Base-by-base conservation (phyloP, 2,797 vertebrate genomes). In the Coracias cyanogaster region DNA sequence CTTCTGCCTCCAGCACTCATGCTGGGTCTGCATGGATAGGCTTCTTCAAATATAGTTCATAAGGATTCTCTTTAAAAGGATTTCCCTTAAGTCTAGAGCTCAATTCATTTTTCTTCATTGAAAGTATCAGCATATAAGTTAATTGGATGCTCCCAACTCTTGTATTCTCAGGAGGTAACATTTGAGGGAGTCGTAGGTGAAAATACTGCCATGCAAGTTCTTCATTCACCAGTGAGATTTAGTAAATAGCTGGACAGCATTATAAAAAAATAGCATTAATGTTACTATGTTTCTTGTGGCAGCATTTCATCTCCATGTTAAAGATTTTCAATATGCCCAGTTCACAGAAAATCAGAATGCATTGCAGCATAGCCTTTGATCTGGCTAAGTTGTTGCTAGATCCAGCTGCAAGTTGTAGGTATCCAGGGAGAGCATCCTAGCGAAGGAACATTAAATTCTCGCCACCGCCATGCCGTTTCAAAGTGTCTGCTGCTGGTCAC, bases 21-120 rank as follows among this genome's bases (percentile, higher is more conserved):
- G 4, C 7, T 33, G 62, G 12, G 4, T 24, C 55, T n/a, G 2
- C 25, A 9, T 24, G 6, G 0, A 3, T 24, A 12, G 19, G 4
- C 20, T 15, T 45, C 31, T 70, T 14, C 0, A 17, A 52, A 41
- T 3, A 11, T 22, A 10, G 12, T 21, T 81, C 10, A 0, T 33
- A 20, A 25, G 26, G 35, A 6, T 8, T 79, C 17, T 60, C 3
- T 61, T 25, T 31, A 3, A 86, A 24, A 22, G 26, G 35, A 3
- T 11, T n/a, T 65, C 8, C 6, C 43, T 26, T 46, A 21, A 29
- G 5, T 26, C 11, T 19, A 52, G 18, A 69, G 16, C 12, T 35
- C 8, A 3, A 8, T 35, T 18, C 8, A 24, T 45, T 60, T 55
- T 48, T 31, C 14, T 70, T 55, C 13, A 11, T 16, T 52, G 45